Evolutionary conservation across 2,797 vertebrate genomes (phyloP).

Genomic region (Hypotaenidia okinawae): DNA sequence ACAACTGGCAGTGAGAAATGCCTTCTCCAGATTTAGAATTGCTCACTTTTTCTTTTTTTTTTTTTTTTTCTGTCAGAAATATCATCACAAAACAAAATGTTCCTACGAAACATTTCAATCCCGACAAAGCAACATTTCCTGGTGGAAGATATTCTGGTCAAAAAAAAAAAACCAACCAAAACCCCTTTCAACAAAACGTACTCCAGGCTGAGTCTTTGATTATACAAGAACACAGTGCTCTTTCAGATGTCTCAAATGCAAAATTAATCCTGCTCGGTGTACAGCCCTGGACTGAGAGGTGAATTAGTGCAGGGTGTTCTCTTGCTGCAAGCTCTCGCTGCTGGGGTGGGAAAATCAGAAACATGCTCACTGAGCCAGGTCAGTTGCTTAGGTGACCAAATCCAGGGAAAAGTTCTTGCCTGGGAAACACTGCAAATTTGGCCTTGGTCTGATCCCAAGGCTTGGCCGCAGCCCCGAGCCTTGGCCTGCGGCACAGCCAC

Average conservation of each 20-base stretch:
- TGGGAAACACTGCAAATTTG: constrained; percentile 27
- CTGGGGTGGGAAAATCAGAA: constrained; percentile 53
- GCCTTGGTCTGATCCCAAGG: constrained; percentile 4
- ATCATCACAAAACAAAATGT: constrained; percentile 23
- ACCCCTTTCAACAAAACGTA: constrained; percentile 28
- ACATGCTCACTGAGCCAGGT: neutral
- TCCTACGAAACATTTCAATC: neutral
- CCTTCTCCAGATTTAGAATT: neutral
- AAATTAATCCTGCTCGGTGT: constrained; percentile 38
- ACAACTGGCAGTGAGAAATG: neutral
- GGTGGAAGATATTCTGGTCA: constrained; percentile 42
- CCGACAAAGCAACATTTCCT: neutral
- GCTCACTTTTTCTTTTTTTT: neutral
- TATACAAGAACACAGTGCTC: constrained; percentile 48
- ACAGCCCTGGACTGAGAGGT: neutral
- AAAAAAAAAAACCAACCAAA: neutral
- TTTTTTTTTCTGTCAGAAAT: constrained; percentile 15
- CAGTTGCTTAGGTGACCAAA: constrained; percentile 67
- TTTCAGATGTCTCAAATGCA: constrained; percentile 63
- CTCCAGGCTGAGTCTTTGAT: constrained; percentile 46
- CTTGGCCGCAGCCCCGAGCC: neutral
- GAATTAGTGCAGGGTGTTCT: constrained; percentile 42
- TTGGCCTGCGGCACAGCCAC: neutral
- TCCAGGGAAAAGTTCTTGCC: constrained; percentile 6
- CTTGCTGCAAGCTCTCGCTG: neutral